Percentiles rank a stretch among this genome's conserved stretches.
Evolutionary conservation across 2,888 invertebrate species (phyloP).

Genomic region (Stenurella melanura): DNA sequence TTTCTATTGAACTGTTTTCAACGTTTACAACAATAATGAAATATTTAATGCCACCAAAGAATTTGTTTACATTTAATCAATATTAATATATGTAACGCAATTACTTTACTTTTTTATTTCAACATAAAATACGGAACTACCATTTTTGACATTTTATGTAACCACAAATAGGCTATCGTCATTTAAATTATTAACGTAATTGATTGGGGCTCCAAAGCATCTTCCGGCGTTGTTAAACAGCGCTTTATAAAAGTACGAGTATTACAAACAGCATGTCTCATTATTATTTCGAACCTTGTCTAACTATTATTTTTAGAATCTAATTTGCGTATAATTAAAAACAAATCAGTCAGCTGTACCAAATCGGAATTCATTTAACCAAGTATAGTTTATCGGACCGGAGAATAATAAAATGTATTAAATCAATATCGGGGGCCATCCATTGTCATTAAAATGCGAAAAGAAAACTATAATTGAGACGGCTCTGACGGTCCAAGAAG

Average conservation of each 20-base stretch:
- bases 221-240: background rate
- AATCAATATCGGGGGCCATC: background rate
- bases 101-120: too few relatives aligned
- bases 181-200: too few relatives aligned
- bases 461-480: slow-evolving; percentile 1
- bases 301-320: background rate
- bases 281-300: background rate
- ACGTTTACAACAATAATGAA: too few relatives aligned
- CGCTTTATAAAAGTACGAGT: background rate
- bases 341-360: slow-evolving; percentile 7
- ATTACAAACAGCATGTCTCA: background rate
- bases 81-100: too few relatives aligned
- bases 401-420: slow-evolving; percentile 7
- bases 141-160: too few relatives aligned
- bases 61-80: too few relatives aligned
- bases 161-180: too few relatives aligned
- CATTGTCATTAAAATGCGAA: background rate
- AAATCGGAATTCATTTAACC: background rate
- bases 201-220: background rate
- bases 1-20: too few relatives aligned
- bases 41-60: too few relatives aligned
- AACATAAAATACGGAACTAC: too few relatives aligned
- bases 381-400: slow-evolving; percentile 1
- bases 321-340: slow-evolving; percentile 7
- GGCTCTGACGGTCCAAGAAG: slow-evolving; percentile 43